phyloP scores from a whole-genome alignment of 2,888 invertebrate genomes.

The Kryphioiulus occultus region DNA sequence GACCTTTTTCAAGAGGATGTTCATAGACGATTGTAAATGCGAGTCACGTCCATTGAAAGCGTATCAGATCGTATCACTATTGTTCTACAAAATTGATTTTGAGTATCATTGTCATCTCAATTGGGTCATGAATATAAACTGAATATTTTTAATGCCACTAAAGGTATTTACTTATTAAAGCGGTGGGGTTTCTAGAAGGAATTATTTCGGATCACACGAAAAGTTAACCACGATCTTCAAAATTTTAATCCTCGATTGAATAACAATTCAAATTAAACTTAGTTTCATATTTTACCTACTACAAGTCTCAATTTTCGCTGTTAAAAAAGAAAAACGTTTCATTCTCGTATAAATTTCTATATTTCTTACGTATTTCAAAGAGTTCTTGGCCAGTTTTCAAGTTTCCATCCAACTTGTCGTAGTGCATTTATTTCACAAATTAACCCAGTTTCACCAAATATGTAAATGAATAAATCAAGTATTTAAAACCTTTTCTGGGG shows the following conservation, averaged over 20 bases:
- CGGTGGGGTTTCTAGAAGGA: not conserved
- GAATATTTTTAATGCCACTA: not conserved
- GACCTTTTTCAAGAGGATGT: constrained; percentile 12
- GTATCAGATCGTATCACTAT: constrained; percentile 22
- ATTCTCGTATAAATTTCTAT: too few relatives aligned
- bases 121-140: constrained; percentile 10
- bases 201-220: not conserved
- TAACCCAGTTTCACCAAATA: too few relatives aligned
- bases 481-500: not conserved
- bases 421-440: too few relatives aligned
- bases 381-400: too few relatives aligned
- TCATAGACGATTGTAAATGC: not conserved
- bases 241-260: not conserved
- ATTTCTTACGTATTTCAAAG: too few relatives aligned
- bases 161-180: not conserved
- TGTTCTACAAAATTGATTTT: constrained; percentile 39
- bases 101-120: constrained; percentile 38
- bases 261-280: not conserved
- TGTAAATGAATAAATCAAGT: too few relatives aligned
- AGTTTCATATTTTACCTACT: not conserved
- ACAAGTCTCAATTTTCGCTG: not conserved
- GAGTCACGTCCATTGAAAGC: not conserved
- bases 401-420: too few relatives aligned
- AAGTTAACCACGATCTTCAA: not conserved
- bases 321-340: too few relatives aligned